A percentile compares a stretch with the other conserved stretches of the same genome.
Conservation (phyloP, 2,797 vertebrate genomes). For the Danio choprae region DNA sequence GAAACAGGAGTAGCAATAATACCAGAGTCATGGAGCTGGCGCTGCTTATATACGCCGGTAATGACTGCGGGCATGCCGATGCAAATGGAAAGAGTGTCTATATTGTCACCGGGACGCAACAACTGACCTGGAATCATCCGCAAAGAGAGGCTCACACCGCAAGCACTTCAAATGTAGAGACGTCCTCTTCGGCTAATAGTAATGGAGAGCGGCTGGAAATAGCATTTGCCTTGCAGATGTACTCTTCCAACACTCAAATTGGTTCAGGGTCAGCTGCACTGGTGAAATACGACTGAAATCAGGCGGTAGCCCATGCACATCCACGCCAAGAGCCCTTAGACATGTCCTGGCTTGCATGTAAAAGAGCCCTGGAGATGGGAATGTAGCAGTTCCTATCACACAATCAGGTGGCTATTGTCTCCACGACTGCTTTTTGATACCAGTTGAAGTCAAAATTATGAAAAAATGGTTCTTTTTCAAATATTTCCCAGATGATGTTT, state of each 20-base stretch:
- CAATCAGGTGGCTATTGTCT: conserved; percentile 33
- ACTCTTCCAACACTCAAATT: conserved; percentile 9
- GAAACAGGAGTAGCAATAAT: conserved; percentile 30
- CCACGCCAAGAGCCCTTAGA: conserved; percentile 25
- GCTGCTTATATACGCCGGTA: not conserved
- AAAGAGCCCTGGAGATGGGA: conserved; percentile 57
- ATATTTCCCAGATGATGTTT: too few species aligned
- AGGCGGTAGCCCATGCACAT: conserved; percentile 10
- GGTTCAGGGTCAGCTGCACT: conserved; percentile 40
- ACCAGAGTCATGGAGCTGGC: not conserved
- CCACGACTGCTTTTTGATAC: conserved; percentile 34
- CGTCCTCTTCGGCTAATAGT: conserved; percentile 13
- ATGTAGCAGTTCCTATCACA: conserved; percentile 58
- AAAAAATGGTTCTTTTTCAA: too few species aligned
- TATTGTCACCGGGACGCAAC: not conserved
- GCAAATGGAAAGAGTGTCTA: conserved; percentile 16
- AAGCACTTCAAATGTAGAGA: conserved; percentile 1
- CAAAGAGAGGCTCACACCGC: not conserved
- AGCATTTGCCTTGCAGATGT: conserved; percentile 33
- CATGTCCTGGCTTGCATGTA: conserved; percentile 58
- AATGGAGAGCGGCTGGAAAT: conserved; percentile 18
- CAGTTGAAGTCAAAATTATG: not conserved
- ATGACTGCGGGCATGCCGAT: not conserved
- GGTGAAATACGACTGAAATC: conserved; percentile 10
- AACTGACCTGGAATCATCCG: conserved; percentile 22